phyloP scores from a whole-genome alignment of 2,797 vertebrate species.

The Lindbergichthys nudifrons region DNA sequence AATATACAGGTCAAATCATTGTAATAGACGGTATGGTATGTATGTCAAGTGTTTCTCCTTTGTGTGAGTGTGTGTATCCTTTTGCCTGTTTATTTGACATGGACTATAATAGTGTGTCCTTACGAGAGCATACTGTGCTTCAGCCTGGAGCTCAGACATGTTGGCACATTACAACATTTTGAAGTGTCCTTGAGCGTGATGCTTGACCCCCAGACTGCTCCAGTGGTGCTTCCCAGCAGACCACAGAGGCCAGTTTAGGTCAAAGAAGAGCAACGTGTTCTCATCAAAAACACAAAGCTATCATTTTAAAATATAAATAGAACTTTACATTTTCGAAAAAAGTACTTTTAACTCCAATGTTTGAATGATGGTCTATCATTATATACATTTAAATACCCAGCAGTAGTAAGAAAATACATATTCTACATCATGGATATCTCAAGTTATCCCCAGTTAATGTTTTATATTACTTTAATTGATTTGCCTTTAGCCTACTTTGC shows the following conservation, averaged over 20 bases:
- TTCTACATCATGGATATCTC: neutral
- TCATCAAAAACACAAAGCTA: neutral
- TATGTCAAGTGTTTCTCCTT: neutral
- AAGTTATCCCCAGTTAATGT: neutral
- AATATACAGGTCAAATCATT: neutral
- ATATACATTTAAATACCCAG: neutral
- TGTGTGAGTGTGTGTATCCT: neutral
- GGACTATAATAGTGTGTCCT: slow-evolving; percentile 33
- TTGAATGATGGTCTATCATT: neutral
- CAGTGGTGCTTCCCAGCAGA: slow-evolving; percentile 28
- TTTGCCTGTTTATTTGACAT: slow-evolving; percentile 26
- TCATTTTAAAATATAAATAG: neutral
- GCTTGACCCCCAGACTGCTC: slow-evolving; percentile 49
- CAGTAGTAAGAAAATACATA: neutral
- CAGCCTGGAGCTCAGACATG: slow-evolving; percentile 46
- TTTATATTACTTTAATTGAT: neutral
- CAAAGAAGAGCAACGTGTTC: neutral
- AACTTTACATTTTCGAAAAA: neutral
- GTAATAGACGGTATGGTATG: neutral
- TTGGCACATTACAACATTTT: slow-evolving; percentile 50
- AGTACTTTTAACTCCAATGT: neutral
- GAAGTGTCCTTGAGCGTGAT: slow-evolving; percentile 56
- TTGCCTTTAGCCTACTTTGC: neutral
- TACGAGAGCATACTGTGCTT: slow-evolving; percentile 22
- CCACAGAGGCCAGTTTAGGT: slow-evolving; percentile 18